Evolutionary conservation across 2,797 vertebrate species (phyloP).

Genomic region (Sebastes hubbsi): DNA sequence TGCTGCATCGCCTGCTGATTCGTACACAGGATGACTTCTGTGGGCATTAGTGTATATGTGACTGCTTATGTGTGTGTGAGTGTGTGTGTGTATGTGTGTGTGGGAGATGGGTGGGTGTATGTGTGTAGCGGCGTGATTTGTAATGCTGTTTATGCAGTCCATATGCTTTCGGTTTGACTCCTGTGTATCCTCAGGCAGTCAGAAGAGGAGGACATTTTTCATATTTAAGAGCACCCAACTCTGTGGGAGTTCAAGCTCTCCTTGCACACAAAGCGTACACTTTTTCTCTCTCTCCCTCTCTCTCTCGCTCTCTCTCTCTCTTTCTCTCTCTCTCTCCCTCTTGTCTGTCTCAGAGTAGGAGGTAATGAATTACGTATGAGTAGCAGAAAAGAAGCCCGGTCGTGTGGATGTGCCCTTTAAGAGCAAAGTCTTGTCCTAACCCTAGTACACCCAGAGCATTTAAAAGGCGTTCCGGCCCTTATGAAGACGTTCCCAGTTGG

Average conservation of each 20-base stretch:
- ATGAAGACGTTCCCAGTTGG: constrained; percentile 29
- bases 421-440: constrained; percentile 76
- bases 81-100: neutral
- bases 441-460: constrained; percentile 43
- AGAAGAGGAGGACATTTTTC: constrained; percentile 67
- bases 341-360: constrained; percentile 54
- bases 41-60: constrained; percentile 26
- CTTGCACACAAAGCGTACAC: constrained; percentile 37
- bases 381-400: constrained; percentile 38
- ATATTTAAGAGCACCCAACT: constrained; percentile 68
- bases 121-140: constrained; percentile 55
- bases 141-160: constrained; percentile 72
- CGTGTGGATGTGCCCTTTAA: constrained; percentile 64
- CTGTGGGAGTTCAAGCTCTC: constrained; percentile 46
- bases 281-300: constrained; percentile 4
- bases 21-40: constrained; percentile 45
- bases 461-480: constrained; percentile 32
- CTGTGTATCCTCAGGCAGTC: constrained; percentile 58
- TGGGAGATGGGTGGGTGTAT: constrained; percentile 13
- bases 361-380: constrained; percentile 78
- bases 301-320: constrained; percentile 1
- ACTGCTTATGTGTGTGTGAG: neutral
- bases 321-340: neutral
- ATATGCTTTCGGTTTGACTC: constrained; percentile 68
- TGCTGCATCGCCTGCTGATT: constrained; percentile 58